phyloP scores from a whole-genome alignment of 2,888 invertebrate genomes.

The Rotaria sp. region DNA sequence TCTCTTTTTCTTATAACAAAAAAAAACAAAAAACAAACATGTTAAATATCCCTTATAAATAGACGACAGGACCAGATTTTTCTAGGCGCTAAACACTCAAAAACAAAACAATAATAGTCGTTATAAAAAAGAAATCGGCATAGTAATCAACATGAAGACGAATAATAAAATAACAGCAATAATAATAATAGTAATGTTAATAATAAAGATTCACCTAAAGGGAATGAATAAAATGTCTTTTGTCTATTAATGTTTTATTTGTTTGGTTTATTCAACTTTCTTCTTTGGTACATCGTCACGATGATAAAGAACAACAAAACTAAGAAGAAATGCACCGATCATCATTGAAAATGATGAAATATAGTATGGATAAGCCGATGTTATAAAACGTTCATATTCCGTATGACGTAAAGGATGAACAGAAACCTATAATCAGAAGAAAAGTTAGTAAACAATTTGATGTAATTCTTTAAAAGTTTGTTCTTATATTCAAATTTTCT shows the following conservation, averaged over 20 bases:
- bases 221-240: neutral
- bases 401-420: conserved; percentile 78
- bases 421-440: neutral
- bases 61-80: neutral
- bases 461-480: neutral
- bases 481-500: no score
- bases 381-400: conserved; percentile 95
- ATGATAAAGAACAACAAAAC: conserved; percentile 40
- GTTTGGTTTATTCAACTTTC: neutral
- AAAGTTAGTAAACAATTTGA: neutral
- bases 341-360: conserved; percentile 40
- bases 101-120: neutral
- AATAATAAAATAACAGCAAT: neutral
- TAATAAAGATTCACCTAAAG: neutral
- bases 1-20: neutral
- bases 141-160: neutral
- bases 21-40: neutral
- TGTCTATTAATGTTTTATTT: neutral
- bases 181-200: neutral
- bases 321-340: conserved; percentile 38
- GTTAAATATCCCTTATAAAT: conserved; percentile 8
- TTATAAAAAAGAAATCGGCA: neutral
- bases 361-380: conserved; percentile 94
- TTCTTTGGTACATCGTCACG: conserved; percentile 27
- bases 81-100: neutral